Base-by-base conservation (phyloP, 2,113 vertebrate species). In the Scalopus aquaticus region DNA sequence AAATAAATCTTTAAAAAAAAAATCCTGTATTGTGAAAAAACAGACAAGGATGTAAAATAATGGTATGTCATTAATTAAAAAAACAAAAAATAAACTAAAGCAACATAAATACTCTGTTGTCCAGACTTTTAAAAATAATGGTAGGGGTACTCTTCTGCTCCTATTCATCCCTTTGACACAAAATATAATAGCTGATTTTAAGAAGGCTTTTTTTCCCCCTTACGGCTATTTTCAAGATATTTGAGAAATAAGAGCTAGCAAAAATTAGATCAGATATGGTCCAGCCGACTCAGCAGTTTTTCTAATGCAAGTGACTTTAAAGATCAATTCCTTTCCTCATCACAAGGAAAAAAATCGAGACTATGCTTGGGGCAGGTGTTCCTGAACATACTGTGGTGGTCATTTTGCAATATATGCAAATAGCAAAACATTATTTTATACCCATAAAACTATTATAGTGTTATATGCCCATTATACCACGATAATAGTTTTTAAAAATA, bases 211-310 rank as follows among this genome's bases (percentile, higher is more conserved):
- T 51, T 72, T 64, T 35, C 78, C 62, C 62, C 80, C 22, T 91
- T 88, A 78, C 46, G 79, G 35, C 62, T 78, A 77, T 72, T 91
- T 82, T 82, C 46, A 76, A 70, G 26, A 82, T 77, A 78, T 30
- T 56, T 30, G 22, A 74, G 80, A 78, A 88, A 91, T 58, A 82
- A 91, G 69, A 76, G 62, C 62, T 77, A 72, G 77, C 76, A 94
- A 91, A 95, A 89, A 58, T 65, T 39, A 65, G 26, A 73, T 84
- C 42, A 64, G 42, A 62, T 81, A 37, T n/a, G n/a, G 37, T 60
- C 46, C 17, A 88, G 74, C 51, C 76, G 70, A 39, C 19, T 83
- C 83, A 88, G 49, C 77, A 83, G 24, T 77, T 83, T 95, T 30
- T 70, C 49, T 80, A 73, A 79, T 39, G n/a, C 60, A 62, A 83